Evolutionary conservation across 2,797 vertebrate species (phyloP).

Genomic region (Parauchenoglanis ngamensis): DNA sequence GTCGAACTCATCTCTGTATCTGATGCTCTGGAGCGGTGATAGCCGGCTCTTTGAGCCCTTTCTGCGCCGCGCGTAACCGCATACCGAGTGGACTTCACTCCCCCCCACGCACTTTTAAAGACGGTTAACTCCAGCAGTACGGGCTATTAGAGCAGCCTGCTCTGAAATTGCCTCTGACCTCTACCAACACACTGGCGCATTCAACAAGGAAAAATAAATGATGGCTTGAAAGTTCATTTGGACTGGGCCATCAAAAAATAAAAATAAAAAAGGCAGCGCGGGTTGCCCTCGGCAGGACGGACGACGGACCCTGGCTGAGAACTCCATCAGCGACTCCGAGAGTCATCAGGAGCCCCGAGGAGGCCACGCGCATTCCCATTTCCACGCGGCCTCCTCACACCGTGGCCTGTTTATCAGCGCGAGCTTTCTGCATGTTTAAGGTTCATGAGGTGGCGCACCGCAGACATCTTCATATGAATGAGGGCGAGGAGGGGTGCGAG

Average conservation of each 20-base stretch:
- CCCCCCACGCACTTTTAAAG: conserved; percentile 45
- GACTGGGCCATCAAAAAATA: conserved; percentile 57
- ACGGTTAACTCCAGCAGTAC: conserved; percentile 51
- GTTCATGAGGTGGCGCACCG: conserved; percentile 35
- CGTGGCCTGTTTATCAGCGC: conserved; percentile 35
- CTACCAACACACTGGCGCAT: conserved; percentile 40
- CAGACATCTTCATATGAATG: conserved; percentile 53
- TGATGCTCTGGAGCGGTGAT: conserved; percentile 53
- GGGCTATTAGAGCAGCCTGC: conserved; percentile 53
- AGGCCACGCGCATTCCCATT: conserved; percentile 50
- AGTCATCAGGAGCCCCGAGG: conserved; percentile 52
- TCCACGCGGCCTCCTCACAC: conserved; percentile 37
- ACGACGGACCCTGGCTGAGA: conserved; percentile 55
- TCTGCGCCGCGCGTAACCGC: conserved; percentile 21
- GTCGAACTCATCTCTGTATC: conserved; percentile 52
- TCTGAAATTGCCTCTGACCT: conserved; percentile 57
- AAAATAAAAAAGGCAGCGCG: not conserved
- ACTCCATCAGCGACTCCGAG: conserved; percentile 53
- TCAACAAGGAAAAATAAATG: conserved; percentile 58
- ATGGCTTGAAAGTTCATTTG: conserved; percentile 55
- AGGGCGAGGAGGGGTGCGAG: conserved; percentile 36
- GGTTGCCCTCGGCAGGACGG: conserved; percentile 36
- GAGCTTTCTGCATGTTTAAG: conserved; percentile 55
- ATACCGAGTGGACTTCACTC: conserved; percentile 51
- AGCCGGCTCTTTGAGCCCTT: conserved; percentile 35